A percentile compares a stretch with the other conserved stretches of the same genome.
phyloP scores from a whole-genome alignment of 2,797 vertebrate genomes.

The Aulostomus chinensis region DNA sequence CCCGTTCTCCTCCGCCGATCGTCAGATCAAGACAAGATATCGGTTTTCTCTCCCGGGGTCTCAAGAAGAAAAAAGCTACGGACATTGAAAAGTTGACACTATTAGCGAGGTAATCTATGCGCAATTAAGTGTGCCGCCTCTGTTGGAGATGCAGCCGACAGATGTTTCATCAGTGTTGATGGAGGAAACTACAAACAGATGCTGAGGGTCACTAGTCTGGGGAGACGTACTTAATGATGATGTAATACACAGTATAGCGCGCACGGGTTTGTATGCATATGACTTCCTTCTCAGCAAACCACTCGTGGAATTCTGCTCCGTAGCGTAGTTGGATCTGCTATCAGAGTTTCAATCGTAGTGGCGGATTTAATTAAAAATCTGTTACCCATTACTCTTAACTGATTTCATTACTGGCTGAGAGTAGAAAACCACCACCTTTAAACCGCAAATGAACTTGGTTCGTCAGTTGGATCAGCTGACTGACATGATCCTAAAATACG shows the following conservation, averaged over 20 bases:
- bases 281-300: not conserved
- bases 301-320: not conserved
- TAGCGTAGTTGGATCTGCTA: too few relatives aligned
- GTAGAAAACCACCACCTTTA: slow-evolving; percentile 49
- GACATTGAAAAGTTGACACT: slow-evolving; percentile 59
- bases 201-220: slow-evolving; percentile 63
- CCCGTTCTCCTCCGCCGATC: too few relatives aligned
- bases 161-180: slow-evolving; percentile 75
- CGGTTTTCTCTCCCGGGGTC: too few relatives aligned
- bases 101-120: slow-evolving; percentile 68
- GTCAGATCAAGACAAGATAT: too few relatives aligned
- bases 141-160: slow-evolving; percentile 56
- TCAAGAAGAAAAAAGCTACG: slow-evolving; percentile 35
- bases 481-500: slow-evolving; percentile 7
- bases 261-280: not conserved
- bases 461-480: slow-evolving; percentile 27
- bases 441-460: slow-evolving; percentile 45
- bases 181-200: slow-evolving; percentile 64
- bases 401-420: slow-evolving; percentile 45
- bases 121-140: slow-evolving; percentile 60
- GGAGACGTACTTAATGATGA: slow-evolving; percentile 60
- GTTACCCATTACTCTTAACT: slow-evolving; percentile 45
- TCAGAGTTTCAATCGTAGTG: too few relatives aligned
- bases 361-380: slow-evolving; percentile 39
- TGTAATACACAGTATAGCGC: slow-evolving; percentile 32